Evolutionary conservation across 2,888 invertebrate genomes (phyloP), one percentile per base, ranked within the genome.

Genomic region (Norana najaformis): DNA sequence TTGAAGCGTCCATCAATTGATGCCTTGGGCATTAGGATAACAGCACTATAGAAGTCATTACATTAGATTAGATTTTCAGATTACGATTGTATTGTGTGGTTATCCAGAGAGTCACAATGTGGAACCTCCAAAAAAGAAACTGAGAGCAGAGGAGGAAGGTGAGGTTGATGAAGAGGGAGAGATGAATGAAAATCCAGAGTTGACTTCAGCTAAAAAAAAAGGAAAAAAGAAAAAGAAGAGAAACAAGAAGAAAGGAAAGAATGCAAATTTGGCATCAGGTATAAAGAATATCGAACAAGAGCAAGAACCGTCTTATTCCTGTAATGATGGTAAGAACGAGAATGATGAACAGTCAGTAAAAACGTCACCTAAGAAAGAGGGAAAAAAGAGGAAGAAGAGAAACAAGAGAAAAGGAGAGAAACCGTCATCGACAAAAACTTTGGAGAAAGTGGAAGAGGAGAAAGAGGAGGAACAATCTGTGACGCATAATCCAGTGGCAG

Each of bases 381-480:
- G 13, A n/a, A 23, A 36, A 85, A 85, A 85, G 85, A 85, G 35
- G 34, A 85, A 85, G 85, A 85, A 85, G 37, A 85, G 37, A 37
- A 85, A 37, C 36, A 85, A 36, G 85, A 85, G 20, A 36, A 37
- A 85, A 85, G 37, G 36, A 85, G 34, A 85, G 85, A 37, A 85
- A 85, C 34, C 37, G 6, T 85, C 36, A 6, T 11, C 16, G 85
- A 35, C 36, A 36, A 85, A 36, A 6, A 20, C 11, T 85, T 85
- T 20, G 8, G 13, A 69, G 69, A 69, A 69, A 69, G 69, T 69
- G 69, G 69, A n/a, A 69, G 8, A 69, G 30, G n/a, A 69, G 69
- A 8, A 69, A 8, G 69, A 69, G 69, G 69, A 30, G n/a, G 69
- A 69, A 69, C 69, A 69, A 69, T 69, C 69, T n/a, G n/a, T n/a